A percentile compares a stretch with the other conserved stretches of the same genome.
Conservation (phyloP, 2,113 vertebrate species). For the Corythaeola cristata region DNA sequence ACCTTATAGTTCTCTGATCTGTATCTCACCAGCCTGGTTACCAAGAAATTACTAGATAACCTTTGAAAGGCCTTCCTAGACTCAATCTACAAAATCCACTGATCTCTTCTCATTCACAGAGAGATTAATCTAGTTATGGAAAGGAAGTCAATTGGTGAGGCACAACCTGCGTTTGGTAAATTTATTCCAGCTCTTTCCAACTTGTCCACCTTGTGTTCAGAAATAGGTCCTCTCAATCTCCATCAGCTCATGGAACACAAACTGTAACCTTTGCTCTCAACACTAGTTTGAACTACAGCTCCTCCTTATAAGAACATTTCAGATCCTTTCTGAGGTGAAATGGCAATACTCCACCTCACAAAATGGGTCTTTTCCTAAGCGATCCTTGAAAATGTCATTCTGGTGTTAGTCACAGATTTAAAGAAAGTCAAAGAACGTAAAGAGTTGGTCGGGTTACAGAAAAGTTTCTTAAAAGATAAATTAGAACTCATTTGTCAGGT, state of each 20-base stretch:
- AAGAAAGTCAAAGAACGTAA: background rate
- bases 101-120: background rate
- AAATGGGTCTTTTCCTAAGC: background rate
- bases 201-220: background rate
- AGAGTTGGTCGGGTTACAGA: background rate
- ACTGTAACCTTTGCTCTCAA: background rate
- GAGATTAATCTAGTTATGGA: background rate
- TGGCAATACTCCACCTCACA: background rate
- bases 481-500: background rate
- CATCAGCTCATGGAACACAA: fast-evolving
- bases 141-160: background rate
- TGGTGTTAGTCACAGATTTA: background rate
- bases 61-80: background rate
- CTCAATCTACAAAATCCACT: background rate
- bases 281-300: background rate
- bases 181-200: background rate
- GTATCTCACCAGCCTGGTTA: background rate
- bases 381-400: background rate
- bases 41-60: background rate
- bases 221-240: background rate
- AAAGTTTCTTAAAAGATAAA: background rate
- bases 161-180: background rate
- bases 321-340: background rate
- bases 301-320: background rate
- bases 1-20: background rate